These are phyloP conservation scores for Atrichornis clamosus DNA, from an alignment of 2,113 vertebrate genomes.

Conservation along the genomic window DNA sequence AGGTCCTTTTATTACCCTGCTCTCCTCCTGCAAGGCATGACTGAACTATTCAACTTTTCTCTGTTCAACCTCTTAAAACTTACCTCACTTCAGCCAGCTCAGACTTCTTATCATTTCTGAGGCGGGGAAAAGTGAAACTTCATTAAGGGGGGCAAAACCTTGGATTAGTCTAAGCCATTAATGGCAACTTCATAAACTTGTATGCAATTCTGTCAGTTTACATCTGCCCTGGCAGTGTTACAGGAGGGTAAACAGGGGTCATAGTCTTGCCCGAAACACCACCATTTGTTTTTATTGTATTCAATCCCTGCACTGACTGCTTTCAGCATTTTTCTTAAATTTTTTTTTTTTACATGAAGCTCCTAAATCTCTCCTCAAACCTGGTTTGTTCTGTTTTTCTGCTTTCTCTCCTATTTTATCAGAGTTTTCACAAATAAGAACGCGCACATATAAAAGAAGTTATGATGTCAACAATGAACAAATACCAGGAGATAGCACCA, in stretches of 20 bases:
- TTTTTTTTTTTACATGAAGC: not conserved
- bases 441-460: not conserved
- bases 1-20: not conserved
- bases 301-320: not conserved
- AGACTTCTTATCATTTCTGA: not conserved
- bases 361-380: not conserved
- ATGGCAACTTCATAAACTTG: not conserved
- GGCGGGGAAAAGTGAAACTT: not conserved
- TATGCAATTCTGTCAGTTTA: not conserved
- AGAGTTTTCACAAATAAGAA: not conserved
- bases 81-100: not conserved
- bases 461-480: not conserved
- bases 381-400: not conserved
- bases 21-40: not conserved
- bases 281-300: not conserved
- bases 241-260: not conserved
- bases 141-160: not conserved
- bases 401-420: not conserved
- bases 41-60: not conserved
- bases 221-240: not conserved
- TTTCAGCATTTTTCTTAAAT: not conserved
- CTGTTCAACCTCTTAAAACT: not conserved
- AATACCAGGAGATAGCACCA: not conserved
- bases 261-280: not conserved
- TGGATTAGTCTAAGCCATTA: not conserved